These are phyloP conservation scores for Mystacornis crossleyi DNA, from an alignment of 2,113 vertebrate species.

Conservation along the genomic window DNA sequence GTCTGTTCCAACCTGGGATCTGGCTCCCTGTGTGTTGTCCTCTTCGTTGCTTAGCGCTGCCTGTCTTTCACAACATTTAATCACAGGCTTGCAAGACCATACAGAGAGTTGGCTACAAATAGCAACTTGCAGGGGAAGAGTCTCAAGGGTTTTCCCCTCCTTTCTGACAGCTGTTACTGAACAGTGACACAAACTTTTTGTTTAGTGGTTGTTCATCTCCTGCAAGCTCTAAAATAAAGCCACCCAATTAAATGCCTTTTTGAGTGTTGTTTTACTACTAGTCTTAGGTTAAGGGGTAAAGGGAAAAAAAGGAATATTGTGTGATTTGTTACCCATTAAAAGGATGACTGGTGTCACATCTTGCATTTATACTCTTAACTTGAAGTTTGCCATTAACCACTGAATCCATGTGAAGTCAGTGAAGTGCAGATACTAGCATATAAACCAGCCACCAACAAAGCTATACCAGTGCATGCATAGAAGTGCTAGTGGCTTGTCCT, in stretches of 20 bases:
- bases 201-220: neutral
- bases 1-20: neutral
- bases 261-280: neutral
- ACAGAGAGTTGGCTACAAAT: neutral
- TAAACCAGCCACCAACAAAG: neutral
- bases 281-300: neutral
- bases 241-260: neutral
- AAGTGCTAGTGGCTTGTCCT: neutral
- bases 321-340: neutral
- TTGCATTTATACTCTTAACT: neutral
- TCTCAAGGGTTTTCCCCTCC: neutral
- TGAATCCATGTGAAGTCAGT: fast-evolving
- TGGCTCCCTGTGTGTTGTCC: neutral
- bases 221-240: neutral
- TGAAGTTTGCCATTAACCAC: neutral
- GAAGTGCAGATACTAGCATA: neutral
- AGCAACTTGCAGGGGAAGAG: neutral
- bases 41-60: neutral
- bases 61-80: neutral
- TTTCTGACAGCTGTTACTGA: neutral
- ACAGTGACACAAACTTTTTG: neutral
- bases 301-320: neutral
- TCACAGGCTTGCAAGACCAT: neutral
- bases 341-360: neutral
- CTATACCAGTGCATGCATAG: neutral